Evolutionary conservation across 2,113 vertebrate species (phyloP).

Genomic region (Chionodraco myersi): DNA sequence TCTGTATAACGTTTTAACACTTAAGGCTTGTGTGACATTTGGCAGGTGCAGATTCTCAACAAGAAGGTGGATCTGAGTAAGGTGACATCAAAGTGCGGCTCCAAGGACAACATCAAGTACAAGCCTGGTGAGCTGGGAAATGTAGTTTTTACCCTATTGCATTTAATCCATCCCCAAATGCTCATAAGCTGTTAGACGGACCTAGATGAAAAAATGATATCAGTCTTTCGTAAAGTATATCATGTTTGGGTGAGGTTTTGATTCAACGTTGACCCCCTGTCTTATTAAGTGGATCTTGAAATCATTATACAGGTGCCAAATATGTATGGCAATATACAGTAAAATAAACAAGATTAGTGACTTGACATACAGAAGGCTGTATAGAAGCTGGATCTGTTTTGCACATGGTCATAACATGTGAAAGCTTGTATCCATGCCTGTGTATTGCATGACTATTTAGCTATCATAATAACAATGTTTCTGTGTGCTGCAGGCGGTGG

Average conservation of each 20-base stretch:
- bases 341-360: no score
- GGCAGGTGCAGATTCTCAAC: constrained; percentile 93
- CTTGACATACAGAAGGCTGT: no score
- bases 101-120: constrained; percentile 93
- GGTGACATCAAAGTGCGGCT: constrained; percentile 95
- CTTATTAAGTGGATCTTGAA: no score
- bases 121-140: constrained; percentile 88
- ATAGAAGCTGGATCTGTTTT: background rate
- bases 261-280: no score
- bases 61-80: constrained; percentile 96
- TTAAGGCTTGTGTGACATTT: constrained; percentile 26
- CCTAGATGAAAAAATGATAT: no score
- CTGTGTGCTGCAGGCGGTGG: constrained; percentile 87
- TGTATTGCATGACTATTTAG: background rate
- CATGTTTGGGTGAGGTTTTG: no score
- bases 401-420: background rate
- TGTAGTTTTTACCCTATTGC: background rate
- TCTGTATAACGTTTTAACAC: background rate
- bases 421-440: background rate
- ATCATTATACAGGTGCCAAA: background rate
- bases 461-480: no score
- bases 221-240: no score
- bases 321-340: background rate
- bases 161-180: background rate
- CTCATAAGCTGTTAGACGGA: background rate